Evolutionary conservation across 1,140 invertebrate genomes (phyloP).

Genomic region (Drosophila athabasca): DNA sequence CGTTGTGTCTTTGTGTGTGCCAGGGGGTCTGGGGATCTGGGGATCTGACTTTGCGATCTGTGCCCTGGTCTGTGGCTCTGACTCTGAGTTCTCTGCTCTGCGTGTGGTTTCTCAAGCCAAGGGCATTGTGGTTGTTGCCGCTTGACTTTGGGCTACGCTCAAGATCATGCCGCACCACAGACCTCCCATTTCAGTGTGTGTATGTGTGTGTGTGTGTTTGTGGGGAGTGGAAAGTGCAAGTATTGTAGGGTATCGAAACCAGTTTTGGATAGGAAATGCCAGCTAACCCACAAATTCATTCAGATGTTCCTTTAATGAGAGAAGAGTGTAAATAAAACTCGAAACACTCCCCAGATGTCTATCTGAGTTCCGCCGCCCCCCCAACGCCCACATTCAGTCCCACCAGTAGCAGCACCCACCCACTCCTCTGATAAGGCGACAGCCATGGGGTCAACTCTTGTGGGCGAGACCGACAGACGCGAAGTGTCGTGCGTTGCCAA

Average conservation of each 20-base stretch:
- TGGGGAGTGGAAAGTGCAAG: constrained; percentile 38
- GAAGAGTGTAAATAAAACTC: neutral
- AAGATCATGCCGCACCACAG: constrained; percentile 56
- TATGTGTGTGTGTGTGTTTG: neutral
- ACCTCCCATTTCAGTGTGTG: constrained; percentile 8
- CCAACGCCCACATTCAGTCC: neutral
- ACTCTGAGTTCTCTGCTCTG: constrained; percentile 67
- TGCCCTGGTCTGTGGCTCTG: constrained; percentile 36
- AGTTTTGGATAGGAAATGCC: constrained; percentile 1
- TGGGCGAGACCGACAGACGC: constrained; percentile 54
- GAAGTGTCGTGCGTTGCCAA: constrained; percentile 68
- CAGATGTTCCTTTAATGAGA: too few relatives aligned
- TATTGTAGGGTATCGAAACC: constrained; percentile 6
- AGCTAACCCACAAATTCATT: too few relatives aligned
- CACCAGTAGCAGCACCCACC: neutral
- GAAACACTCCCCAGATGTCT: constrained; percentile 10
- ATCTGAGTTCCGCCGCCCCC: neutral
- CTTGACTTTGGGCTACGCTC: constrained; percentile 66
- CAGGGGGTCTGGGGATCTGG: constrained; percentile 21
- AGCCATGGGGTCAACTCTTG: constrained; percentile 55
- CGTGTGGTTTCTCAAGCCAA: constrained; percentile 73
- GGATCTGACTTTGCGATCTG: constrained; percentile 2
- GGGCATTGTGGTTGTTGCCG: constrained; percentile 57
- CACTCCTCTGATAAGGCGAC: constrained; percentile 48
- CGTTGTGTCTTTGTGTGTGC: constrained; percentile 1